Base-by-base conservation (phyloP, 1,140 invertebrate genomes). In the Copidosoma floridanum region DNA sequence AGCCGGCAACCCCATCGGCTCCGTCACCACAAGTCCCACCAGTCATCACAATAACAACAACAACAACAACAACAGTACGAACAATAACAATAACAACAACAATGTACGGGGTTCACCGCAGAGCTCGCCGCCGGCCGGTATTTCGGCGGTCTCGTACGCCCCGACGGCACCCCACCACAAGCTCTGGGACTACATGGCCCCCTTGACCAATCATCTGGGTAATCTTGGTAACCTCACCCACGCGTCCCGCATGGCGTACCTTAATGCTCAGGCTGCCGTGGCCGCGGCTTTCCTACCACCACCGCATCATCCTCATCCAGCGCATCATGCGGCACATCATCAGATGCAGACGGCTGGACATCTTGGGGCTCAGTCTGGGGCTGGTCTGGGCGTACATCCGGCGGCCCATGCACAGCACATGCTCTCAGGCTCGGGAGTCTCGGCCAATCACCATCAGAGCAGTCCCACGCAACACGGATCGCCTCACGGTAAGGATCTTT, bases 221-320 rank as follows among this genome's bases (percentile, higher is more conserved):
- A 77, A 74, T 57, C 62, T 77, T 55, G 64, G 78, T 18, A 76
- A 76, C 57, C 81, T 82, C 54, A 76, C 84, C 64, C 84, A 85
- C 44, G 89, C 90, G 40, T 88, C 86, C 59, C 80, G 90, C 62
- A 91, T 91, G 82, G 89, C 89, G n/a, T 92, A 92, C 68, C 88
- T 92, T 71, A 92, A 93, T 78, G 90, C 91, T 27, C 91, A 92
- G 74, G 90, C 91, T 20, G 90, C 91, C 10, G 90, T 92, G n/a
- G 90, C 91, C 1, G 90, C 90, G 6, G 90, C 90, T 44, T 93
- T 93, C 81, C 82, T 93, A 62, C 91, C 88, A 18, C 86, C 87
- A 61, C 85, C 85, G 7, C 74, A 83, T 73, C 74, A 83, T 74
- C 70, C 82, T 60, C 68, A 84, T 74, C 73, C 77, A 5, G 75